Evolutionary conservation across 64 coral and sea anemone genomes (phyloP).

Genomic region (Montipora foliosa): DNA sequence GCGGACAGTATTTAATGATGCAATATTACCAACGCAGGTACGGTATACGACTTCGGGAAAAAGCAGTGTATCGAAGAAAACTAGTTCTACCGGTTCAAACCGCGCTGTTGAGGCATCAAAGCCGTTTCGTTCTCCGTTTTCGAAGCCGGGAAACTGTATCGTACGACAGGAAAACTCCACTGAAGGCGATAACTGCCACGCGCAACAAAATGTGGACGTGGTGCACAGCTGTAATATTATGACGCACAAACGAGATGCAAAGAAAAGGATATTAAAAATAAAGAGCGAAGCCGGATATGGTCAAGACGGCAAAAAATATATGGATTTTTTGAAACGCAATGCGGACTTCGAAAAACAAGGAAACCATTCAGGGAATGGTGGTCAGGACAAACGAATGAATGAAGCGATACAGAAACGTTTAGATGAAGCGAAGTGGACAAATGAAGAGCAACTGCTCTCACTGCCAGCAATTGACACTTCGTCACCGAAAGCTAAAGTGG

Average conservation of each 20-base stretch:
- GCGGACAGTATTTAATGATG: neutral
- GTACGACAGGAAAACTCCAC: neutral
- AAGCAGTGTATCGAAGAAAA: neutral
- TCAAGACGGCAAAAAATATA: neutral
- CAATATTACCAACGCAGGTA: neutral
- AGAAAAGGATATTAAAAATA: neutral
- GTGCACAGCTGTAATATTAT: constrained; percentile 5
- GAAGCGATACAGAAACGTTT: neutral
- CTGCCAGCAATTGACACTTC: constrained; percentile 35
- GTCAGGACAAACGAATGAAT: neutral
- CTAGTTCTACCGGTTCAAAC: neutral
- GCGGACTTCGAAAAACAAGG: neutral
- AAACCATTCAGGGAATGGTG: neutral
- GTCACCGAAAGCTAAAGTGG: neutral
- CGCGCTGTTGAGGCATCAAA: neutral
- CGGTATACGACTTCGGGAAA: neutral
- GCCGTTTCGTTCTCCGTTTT: constrained; percentile 31
- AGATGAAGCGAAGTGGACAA: neutral
- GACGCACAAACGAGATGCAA: neutral
- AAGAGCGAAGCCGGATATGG: neutral
- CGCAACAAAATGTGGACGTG: constrained; percentile 9
- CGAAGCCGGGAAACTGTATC: neutral
- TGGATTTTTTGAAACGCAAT: constrained; percentile 36
- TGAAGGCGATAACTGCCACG: neutral
- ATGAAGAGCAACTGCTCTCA: neutral